phyloP scores from a whole-genome alignment of 2,888 invertebrate genomes.

The Drosophila suboccidentalis region DNA sequence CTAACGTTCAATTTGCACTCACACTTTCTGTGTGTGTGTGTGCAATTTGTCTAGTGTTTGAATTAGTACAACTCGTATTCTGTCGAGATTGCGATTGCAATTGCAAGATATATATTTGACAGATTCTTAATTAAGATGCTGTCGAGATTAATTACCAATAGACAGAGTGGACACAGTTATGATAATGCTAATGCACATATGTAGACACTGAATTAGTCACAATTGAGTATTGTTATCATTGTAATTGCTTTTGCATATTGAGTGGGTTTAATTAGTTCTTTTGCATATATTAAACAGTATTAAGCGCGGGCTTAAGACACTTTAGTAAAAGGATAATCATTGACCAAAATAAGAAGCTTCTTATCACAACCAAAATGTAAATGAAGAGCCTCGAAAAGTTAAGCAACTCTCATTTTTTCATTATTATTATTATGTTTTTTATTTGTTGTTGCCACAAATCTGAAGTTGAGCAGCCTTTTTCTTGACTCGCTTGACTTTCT shows the following conservation, averaged over 20 bases:
- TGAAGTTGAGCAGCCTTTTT: conserved; percentile 25
- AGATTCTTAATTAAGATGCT: conserved; percentile 75
- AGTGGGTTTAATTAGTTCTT: conserved; percentile 19
- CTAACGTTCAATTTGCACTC: conserved; percentile 10
- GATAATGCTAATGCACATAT: not conserved
- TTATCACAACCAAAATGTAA: conserved; percentile 21
- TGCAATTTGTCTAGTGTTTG: conserved; percentile 50
- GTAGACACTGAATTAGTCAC: conserved; percentile 8
- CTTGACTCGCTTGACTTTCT: conserved; percentile 18
- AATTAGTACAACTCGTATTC: conserved; percentile 24
- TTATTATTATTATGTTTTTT: not conserved
- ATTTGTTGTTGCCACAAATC: conserved; percentile 16
- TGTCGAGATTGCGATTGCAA: conserved; percentile 45
- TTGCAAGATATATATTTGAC: conserved; percentile 54
- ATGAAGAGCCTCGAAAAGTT: conserved; percentile 14
- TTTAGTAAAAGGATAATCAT: conserved; percentile 18
- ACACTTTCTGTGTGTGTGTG: not conserved
- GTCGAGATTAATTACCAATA: conserved; percentile 61
- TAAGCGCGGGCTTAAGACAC: not conserved
- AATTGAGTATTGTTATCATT: conserved; percentile 15
- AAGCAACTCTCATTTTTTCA: not conserved
- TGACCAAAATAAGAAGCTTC: not conserved
- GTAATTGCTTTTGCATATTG: conserved; percentile 24
- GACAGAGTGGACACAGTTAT: conserved; percentile 1
- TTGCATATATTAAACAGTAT: not conserved